Evolutionary conservation across 2,113 vertebrate genomes (phyloP).

Genomic region (Rana temporaria): DNA sequence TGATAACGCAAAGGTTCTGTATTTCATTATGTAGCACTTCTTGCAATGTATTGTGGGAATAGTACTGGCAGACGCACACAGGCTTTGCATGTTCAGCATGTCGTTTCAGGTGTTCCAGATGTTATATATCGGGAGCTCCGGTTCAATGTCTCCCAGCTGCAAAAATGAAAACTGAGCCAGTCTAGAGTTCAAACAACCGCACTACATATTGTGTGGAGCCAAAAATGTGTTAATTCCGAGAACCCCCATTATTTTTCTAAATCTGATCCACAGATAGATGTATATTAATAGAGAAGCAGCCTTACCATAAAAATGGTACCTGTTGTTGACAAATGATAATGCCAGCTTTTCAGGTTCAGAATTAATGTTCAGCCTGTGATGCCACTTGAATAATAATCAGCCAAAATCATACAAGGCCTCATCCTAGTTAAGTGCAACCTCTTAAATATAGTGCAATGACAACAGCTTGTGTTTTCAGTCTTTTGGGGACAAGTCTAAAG

Average conservation of each 20-base stretch:
- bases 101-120: constrained; percentile 13
- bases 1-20: not conserved
- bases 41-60: not conserved
- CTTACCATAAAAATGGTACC: not conserved
- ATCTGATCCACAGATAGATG: not conserved
- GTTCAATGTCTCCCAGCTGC: constrained; percentile 26
- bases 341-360: too few species aligned
- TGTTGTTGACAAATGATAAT: too few species aligned
- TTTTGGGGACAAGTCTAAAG: too few species aligned
- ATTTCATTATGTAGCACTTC: not conserved
- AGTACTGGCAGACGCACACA: not conserved
- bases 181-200: constrained; percentile 13
- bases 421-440: too few species aligned
- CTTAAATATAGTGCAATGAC: too few species aligned
- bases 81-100: not conserved
- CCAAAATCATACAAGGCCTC: too few species aligned
- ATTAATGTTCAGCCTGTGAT: too few species aligned
- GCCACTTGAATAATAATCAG: too few species aligned
- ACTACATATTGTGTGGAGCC: not conserved
- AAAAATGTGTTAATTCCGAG: not conserved
- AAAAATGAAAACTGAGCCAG: constrained; percentile 17
- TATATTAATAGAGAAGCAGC: not conserved
- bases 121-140: constrained; percentile 4
- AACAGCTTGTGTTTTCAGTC: too few species aligned
- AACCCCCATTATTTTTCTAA: not conserved